These are phyloP conservation scores for Eidolon dupreanum DNA, from an alignment of 2,797 vertebrate genomes.

Conservation along the genomic window DNA sequence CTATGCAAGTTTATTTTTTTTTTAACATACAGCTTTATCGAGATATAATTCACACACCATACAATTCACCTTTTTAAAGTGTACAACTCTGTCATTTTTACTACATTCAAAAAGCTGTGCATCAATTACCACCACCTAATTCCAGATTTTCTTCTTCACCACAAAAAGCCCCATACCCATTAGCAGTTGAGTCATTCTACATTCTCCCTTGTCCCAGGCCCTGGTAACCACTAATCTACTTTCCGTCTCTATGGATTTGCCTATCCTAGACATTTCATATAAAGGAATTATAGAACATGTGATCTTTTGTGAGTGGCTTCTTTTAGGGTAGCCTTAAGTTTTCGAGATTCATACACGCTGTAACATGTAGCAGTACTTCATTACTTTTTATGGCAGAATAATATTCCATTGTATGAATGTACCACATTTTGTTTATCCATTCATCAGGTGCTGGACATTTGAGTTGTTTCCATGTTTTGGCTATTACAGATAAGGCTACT, in stretches of 20 bases:
- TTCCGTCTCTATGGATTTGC: conserved; percentile 17
- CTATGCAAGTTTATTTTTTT: background rate
- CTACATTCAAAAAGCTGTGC: background rate
- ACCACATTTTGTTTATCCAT: background rate
- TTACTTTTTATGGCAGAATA: background rate
- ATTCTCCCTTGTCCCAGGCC: background rate
- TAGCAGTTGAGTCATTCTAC: background rate
- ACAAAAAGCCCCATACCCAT: background rate
- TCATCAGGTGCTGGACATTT: background rate
- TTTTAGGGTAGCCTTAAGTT: background rate
- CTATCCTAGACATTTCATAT: conserved; percentile 16
- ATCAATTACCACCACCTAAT: background rate
- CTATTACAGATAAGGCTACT: background rate
- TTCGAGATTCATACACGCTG: conserved; percentile 13
- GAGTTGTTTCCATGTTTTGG: background rate
- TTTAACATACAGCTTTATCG: background rate
- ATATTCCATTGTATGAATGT: background rate
- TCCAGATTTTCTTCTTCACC: background rate
- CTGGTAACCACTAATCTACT: background rate
- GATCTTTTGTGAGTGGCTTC: conserved; percentile 3
- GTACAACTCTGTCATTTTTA: background rate
- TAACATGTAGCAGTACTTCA: background rate
- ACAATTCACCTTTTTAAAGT: background rate
- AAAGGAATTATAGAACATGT: background rate
- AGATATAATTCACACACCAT: background rate